A percentile compares a stretch with the other conserved stretches of the same genome.
Evolutionary conservation across 1,140 invertebrate species (phyloP).

Genomic region (Dendroctonus valens): DNA sequence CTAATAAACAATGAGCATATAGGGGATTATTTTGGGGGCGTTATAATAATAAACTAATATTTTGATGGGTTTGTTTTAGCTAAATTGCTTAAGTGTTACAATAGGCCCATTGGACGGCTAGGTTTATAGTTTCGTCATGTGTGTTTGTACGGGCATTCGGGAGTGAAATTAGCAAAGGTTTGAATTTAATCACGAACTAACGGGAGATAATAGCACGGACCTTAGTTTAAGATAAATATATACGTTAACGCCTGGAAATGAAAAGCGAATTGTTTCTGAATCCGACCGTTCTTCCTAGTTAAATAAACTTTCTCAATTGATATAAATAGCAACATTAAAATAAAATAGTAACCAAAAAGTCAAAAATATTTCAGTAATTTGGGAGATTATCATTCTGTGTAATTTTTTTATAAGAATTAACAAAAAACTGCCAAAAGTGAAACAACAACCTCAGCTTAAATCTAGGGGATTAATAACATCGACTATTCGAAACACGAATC

Average conservation of each 20-base stretch:
- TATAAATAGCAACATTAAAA: no score
- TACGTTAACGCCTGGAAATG: no score
- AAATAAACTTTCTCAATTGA: no score
- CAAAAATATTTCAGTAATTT: no score
- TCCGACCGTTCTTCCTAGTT: no score
- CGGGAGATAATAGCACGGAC: no score
- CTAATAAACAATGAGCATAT: slow-evolving; percentile 22
- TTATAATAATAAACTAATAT: slow-evolving; percentile 30
- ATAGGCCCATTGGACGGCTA: slow-evolving; percentile 3
- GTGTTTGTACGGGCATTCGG: slow-evolving; percentile 1
- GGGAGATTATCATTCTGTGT: no score
- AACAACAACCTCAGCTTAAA: neutral
- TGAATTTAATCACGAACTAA: slow-evolving; percentile 1
- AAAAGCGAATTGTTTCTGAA: no score
- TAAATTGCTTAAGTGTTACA: slow-evolving; percentile 20
- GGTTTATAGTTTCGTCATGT: slow-evolving; percentile 8
- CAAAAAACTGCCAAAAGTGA: no score
- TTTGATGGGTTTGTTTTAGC: slow-evolving; percentile 19
- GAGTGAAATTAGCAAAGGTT: neutral
- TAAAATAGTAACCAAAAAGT: no score
- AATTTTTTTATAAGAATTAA: no score
- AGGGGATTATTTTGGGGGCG: slow-evolving; percentile 8
- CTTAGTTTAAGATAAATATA: no score
- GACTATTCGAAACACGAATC: slow-evolving; percentile 12
- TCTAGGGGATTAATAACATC: slow-evolving; percentile 9